phyloP scores from a whole-genome alignment of 2,888 invertebrate species.

The Phyllotreta striolata region DNA sequence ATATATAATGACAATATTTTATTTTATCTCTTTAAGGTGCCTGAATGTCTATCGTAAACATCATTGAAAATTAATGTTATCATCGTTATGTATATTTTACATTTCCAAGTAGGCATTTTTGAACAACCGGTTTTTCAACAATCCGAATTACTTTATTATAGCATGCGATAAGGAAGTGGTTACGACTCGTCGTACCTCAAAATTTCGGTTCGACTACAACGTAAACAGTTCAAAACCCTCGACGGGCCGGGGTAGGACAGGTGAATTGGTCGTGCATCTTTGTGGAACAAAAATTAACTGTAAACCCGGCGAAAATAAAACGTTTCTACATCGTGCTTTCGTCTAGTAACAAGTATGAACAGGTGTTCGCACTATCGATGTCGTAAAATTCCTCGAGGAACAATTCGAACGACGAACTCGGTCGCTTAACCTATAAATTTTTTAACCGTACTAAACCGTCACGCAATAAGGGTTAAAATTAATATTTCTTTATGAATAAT shows the following conservation, averaged over 20 bases:
- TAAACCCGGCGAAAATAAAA: too few species aligned
- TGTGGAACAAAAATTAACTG: too few species aligned
- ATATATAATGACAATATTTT: neutral
- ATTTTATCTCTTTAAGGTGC: slow-evolving; percentile 13
- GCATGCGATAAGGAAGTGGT: slow-evolving; percentile 8
- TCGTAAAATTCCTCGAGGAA: slow-evolving; percentile 3
- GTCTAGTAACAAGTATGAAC: too few species aligned
- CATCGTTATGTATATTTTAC: slow-evolving; percentile 4
- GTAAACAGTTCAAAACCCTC: too few species aligned
- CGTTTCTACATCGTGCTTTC: too few species aligned
- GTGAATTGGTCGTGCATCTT: too few species aligned
- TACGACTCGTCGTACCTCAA: neutral
- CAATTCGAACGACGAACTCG: neutral
- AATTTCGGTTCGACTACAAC: neutral
- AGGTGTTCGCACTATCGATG: neutral
- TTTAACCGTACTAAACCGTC: neutral
- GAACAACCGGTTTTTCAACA: slow-evolving; percentile 5
- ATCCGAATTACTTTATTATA: too few species aligned
- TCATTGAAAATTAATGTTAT: slow-evolving; percentile 6
- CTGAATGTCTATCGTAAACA: slow-evolving; percentile 14
- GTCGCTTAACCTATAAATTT: slow-evolving; percentile 2
- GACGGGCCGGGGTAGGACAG: too few species aligned
- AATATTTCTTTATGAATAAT: neutral
- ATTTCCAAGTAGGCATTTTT: neutral
- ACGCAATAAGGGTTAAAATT: too few species aligned